A percentile compares a stretch with the other conserved stretches of the same genome.
These are phyloP conservation scores for Chlorodrepanis virens DNA, from an alignment of 2,113 vertebrate species.

Conservation along the genomic window DNA sequence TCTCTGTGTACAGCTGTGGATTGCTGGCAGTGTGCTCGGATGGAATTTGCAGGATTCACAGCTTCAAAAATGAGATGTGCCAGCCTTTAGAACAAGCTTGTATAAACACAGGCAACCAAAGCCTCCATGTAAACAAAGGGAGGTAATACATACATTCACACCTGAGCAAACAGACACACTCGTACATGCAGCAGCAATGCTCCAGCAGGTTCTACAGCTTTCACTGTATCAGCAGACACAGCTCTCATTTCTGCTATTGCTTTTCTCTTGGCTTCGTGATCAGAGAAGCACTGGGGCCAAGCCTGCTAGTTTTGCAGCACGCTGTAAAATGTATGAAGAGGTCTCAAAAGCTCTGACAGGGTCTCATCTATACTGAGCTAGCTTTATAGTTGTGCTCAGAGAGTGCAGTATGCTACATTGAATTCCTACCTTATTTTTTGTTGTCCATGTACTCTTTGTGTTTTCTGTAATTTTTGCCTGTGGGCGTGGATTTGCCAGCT, in stretches of 20 bases:
- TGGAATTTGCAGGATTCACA: constrained; percentile 38
- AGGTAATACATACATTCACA: constrained; percentile 14
- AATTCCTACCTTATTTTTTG: not conserved
- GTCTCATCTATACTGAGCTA: not conserved
- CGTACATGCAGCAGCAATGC: not conserved
- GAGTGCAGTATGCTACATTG: not conserved
- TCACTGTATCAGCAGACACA: not conserved
- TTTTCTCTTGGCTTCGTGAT: not conserved
- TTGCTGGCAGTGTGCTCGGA: constrained; percentile 24
- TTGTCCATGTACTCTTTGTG: not conserved
- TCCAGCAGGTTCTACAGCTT: not conserved
- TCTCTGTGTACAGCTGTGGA: constrained; percentile 48
- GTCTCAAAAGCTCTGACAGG: constrained; percentile 15
- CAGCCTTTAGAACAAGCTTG: constrained; percentile 26
- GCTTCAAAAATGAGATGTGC: constrained; percentile 34
- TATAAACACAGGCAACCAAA: constrained; percentile 37
- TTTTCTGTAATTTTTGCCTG: not conserved
- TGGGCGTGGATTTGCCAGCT: not conserved
- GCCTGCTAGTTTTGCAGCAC: not conserved
- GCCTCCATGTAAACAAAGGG: constrained; percentile 9
- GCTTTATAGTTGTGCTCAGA: not conserved
- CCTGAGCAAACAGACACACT: not conserved
- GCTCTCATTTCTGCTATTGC: not conserved
- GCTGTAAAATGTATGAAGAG: constrained; percentile 30
- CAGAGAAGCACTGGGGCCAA: constrained; percentile 12